phyloP scores from a whole-genome alignment of 2,113 vertebrate species.

The Siniperca chuatsi region DNA sequence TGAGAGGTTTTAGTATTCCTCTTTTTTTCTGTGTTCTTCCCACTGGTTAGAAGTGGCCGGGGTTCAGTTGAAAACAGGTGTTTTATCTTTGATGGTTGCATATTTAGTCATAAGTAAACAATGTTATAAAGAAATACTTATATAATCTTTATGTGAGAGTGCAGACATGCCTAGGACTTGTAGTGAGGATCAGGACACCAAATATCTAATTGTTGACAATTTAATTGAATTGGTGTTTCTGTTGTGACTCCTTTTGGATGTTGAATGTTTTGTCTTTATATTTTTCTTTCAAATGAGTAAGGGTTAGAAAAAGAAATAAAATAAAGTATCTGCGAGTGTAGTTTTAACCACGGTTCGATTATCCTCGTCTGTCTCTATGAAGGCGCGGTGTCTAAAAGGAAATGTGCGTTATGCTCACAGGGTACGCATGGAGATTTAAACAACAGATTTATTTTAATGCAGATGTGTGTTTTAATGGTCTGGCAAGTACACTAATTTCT shows the following conservation, averaged over 20 bases:
- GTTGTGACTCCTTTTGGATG: background rate
- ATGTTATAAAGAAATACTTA: too few relatives aligned
- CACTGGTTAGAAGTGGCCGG: too few relatives aligned
- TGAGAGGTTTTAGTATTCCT: too few relatives aligned
- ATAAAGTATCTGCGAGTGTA: background rate
- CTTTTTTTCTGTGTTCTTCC: too few relatives aligned
- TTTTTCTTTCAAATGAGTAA: background rate
- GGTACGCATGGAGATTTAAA: constrained; percentile 40
- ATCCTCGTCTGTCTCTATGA: constrained; percentile 5
- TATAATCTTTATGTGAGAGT: too few relatives aligned
- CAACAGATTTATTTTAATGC: constrained; percentile 35
- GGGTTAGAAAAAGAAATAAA: background rate
- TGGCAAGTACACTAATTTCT: constrained; percentile 6
- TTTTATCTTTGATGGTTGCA: too few relatives aligned
- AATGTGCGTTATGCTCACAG: constrained; percentile 13
- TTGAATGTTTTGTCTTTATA: background rate
- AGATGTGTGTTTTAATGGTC: constrained; percentile 46
- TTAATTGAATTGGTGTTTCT: background rate
- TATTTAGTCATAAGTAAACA: too few relatives aligned
- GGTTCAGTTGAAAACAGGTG: too few relatives aligned
- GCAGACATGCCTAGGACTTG: too few relatives aligned
- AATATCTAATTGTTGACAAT: background rate
- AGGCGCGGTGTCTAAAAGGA: background rate
- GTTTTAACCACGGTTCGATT: constrained; percentile 4
- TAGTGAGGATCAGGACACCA: background rate